Base-by-base conservation (phyloP, 1,140 invertebrate genomes). In the Aporrectodea caliginosa region DNA sequence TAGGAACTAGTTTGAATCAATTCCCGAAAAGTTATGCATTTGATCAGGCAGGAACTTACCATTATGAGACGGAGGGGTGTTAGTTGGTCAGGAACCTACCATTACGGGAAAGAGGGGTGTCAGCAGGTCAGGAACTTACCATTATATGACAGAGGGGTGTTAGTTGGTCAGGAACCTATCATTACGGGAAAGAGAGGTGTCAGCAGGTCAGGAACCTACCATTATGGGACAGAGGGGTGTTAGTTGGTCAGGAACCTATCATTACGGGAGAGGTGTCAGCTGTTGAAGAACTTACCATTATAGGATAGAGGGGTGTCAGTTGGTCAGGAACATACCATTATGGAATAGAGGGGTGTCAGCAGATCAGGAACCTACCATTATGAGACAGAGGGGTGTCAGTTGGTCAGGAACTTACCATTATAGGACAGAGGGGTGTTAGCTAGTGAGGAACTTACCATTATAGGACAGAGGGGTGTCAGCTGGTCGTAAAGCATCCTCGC, bases 401-500 rank as follows among this genome's bases (percentile, higher is more conserved):
- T 99, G 98, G 89, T 99, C 98, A 22, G 31, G n/a, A 76, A 77
- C 73, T 76, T 29, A 33, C 2, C 22, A 75, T 16, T 77, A 81
- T 70, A 69, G 34, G 27, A 73, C 78, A 80, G 30, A 68, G 69
- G 73, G 77, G 35, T 30, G n/a, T n/a, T n/a, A 75, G 58, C 78
- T 73, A 72, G 22, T 2, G 16, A 77, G 73, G 33, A 30, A 31
- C 29, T 83, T 90, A 96, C 94, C 93, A 99, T 93, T 82, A 99
- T 98, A 2, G 98, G 98, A 87, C 97, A 99, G 0, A 99, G 89
- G 0, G 97, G 96, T 2, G 97, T 93, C 6, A 99, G 90, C 87
- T 99, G 98, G 89, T 99, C 98, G 86, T 99, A 99, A 0, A 99
- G 90, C 31, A 93, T 94, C 81, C 95, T 90, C 2, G 97, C 98